phyloP scores from a whole-genome alignment of 2,113 vertebrate species.

The Aegithalos caudatus region DNA sequence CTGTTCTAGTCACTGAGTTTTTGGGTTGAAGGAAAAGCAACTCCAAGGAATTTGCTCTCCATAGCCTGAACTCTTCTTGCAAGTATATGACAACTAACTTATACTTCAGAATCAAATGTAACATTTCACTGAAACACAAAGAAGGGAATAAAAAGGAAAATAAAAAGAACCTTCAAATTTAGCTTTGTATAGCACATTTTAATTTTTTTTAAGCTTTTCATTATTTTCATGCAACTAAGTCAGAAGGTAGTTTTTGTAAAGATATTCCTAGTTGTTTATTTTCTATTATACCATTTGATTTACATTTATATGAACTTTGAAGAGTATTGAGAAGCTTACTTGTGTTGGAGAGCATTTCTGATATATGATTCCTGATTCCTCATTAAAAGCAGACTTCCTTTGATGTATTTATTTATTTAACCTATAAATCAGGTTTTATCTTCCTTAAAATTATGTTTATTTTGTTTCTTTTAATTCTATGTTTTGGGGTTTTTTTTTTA shows the following conservation, averaged over 20 bases:
- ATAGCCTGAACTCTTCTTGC: not conserved
- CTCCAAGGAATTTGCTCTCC: not conserved
- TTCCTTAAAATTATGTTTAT: not conserved
- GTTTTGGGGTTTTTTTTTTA: no score
- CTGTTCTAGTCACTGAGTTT: not conserved
- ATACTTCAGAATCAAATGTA: not conserved
- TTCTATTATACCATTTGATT: not conserved
- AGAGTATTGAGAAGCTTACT: not conserved
- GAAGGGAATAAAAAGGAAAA: fast-evolving
- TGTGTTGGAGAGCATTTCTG: not conserved
- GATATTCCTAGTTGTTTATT: not conserved
- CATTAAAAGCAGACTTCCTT: not conserved
- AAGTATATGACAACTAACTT: not conserved
- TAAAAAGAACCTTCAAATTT: not conserved
- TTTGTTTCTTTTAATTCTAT: not conserved
- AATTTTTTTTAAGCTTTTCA: not conserved
- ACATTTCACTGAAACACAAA: not conserved
- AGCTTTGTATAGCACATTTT: not conserved
- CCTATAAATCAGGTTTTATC: not conserved
- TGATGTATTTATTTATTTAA: not conserved
- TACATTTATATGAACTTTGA: not conserved
- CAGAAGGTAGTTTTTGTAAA: not conserved
- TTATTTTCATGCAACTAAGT: not conserved
- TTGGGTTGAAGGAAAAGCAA: not conserved
- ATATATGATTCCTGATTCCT: not conserved